Conservation (phyloP, 2,113 vertebrate genomes). For the Alethe diademata region DNA sequence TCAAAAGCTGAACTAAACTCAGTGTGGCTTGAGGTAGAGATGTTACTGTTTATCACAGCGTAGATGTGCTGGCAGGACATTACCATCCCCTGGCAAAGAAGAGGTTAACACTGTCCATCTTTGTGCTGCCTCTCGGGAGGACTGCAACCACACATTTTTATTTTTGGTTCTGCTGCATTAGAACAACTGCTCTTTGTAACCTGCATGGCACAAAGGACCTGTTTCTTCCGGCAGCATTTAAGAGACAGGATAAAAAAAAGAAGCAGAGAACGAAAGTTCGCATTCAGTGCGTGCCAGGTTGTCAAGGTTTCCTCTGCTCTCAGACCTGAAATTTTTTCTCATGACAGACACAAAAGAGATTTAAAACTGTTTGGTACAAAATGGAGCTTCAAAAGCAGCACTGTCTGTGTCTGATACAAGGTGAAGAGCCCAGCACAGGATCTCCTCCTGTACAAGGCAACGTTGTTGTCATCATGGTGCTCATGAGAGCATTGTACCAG, state of each 20-base stretch:
- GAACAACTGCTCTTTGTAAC: constrained; percentile 24
- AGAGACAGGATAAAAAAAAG: neutral
- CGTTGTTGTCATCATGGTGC: fast-evolving
- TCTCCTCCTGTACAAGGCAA: neutral
- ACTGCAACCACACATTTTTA: neutral
- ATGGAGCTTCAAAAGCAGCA: neutral
- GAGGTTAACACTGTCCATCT: neutral
- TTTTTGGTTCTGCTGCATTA: neutral
- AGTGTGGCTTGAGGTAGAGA: neutral
- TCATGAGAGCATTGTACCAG: neutral
- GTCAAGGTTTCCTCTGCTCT: constrained; percentile 59
- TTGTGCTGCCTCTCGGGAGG: neutral
- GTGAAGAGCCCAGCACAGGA: neutral
- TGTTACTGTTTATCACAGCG: fast-evolving
- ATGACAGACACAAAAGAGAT: neutral
- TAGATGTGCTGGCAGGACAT: neutral
- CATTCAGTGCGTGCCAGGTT: constrained; percentile 42
- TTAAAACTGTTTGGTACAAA: neutral
- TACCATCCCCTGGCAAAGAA: neutral
- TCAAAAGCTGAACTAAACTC: neutral
- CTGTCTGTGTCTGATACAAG: neutral
- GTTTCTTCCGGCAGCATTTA: neutral
- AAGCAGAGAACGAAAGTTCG: neutral
- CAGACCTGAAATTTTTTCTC: neutral
- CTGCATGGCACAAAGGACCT: neutral